Percentiles rank a stretch among this genome's conserved stretches.
These are phyloP conservation scores for Diarsia rubi DNA, from an alignment of 2,888 invertebrate genomes.

Conservation along the genomic window DNA sequence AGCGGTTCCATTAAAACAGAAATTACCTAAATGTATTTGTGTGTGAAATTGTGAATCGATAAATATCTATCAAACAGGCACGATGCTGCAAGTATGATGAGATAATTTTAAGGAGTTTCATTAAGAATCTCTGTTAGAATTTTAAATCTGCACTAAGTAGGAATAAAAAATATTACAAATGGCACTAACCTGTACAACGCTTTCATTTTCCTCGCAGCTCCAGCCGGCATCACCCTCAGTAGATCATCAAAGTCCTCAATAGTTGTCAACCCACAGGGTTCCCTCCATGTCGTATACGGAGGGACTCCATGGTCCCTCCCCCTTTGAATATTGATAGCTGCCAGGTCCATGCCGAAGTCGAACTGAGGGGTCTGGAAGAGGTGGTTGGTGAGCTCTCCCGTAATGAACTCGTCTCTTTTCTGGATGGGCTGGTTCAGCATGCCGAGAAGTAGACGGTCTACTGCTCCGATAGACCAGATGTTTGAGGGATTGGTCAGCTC, in stretches of 20 bases:
- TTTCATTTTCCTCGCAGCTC: slow-evolving; percentile 92
- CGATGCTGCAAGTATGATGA: background rate
- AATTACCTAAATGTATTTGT: too few species aligned
- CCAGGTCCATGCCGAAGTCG: slow-evolving; percentile 96
- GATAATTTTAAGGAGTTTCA: too few species aligned
- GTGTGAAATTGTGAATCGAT: too few species aligned
- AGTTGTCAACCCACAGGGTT: slow-evolving; percentile 94
- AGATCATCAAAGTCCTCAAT: slow-evolving; percentile 94
- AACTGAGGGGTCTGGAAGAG: slow-evolving; percentile 94
- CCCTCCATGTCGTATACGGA: slow-evolving; percentile 95
- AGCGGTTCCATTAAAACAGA: too few species aligned
- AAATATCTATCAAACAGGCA: background rate
- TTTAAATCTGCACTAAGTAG: too few species aligned
- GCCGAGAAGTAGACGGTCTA: slow-evolving; percentile 95
- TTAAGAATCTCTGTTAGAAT: too few species aligned
- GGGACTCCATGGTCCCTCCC: slow-evolving; percentile 97
- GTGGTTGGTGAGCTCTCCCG: slow-evolving; percentile 95
- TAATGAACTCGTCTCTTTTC: slow-evolving; percentile 95
- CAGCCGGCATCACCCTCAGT: slow-evolving; percentile 92
- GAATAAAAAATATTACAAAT: too few species aligned
- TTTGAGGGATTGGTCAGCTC: slow-evolving; percentile 93
- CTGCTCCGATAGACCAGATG: slow-evolving; percentile 94
- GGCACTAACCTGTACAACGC: slow-evolving; percentile 82
- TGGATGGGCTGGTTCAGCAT: slow-evolving; percentile 95
- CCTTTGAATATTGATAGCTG: slow-evolving; percentile 96